Evolutionary conservation across 2,113 vertebrate genomes (phyloP), one percentile per base, ranked within the genome.

Genomic region (Natator depressus): DNA sequence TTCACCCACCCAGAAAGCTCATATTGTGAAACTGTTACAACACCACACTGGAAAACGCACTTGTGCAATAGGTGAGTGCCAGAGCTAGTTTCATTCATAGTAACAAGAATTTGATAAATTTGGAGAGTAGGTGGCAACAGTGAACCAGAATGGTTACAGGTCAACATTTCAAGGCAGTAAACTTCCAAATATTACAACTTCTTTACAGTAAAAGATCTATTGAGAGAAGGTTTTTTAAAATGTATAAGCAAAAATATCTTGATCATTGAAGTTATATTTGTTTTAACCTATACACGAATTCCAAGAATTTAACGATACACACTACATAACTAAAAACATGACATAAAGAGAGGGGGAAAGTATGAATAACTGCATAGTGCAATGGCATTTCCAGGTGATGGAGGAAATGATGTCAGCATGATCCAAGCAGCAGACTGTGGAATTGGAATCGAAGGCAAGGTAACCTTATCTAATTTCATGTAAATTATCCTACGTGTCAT

Each of bases 401-500:
- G 99, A 87, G 99, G 99, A 85, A 99, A 99, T 46, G 99, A 99
- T 55, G 99, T 99, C 93, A 99, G 99, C 97, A 99, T 99, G 99
- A 99, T 99, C 98, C 99, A 99, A 96, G 99, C 99, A 24, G 99
- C 98, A 69, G 99, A 99, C 98, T 99, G 98, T 82, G 99, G 99
- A 79, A 98, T 98, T 97, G 99, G 99, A 95, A 99, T 98, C 78
- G 97, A 99, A 95, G 99, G 99, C 94, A 99, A 99, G 99, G 99
- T 99, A 98, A 98, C 53, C 31, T 84, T 86, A 50, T 62, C 27
- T 24, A 42, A 82, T 92, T 62, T 25, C 11, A 7, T 93, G 38
- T 89, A 86, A 69, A 91, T 72, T 84, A 7, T 42, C 11, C 24
- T 14, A 62, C 25, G 0, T 20, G 80, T 72, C 20, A 55, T 22